Evolutionary conservation across 2,797 vertebrate genomes (phyloP).

Genomic region (Aulostomus chinensis): DNA sequence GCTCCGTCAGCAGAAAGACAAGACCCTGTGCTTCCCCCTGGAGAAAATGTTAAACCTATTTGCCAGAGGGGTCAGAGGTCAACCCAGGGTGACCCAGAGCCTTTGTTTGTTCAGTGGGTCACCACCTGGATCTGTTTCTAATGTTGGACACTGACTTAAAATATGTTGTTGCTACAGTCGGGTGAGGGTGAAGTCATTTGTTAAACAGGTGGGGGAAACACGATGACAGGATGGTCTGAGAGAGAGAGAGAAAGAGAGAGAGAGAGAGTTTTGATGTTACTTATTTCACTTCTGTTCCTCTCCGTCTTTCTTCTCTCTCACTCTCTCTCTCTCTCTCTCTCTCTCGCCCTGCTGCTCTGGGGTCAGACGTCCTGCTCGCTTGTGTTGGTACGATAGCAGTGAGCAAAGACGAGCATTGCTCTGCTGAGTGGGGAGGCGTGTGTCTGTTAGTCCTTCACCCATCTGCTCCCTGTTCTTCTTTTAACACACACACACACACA

Average conservation of each 20-base stretch:
- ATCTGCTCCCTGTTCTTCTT: constrained; percentile 9
- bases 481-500: constrained; percentile 1
- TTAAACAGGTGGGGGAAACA: constrained; percentile 55
- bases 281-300: too few species aligned
- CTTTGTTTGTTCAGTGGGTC: constrained; percentile 68
- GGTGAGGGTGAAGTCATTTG: constrained; percentile 28
- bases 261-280: too few species aligned
- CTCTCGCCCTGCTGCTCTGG: constrained; percentile 11
- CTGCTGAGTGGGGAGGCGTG: constrained; percentile 8
- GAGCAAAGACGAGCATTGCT: constrained; percentile 18
- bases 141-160: constrained; percentile 34
- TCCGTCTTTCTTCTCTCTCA: too few species aligned
- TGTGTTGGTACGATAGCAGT: not conserved
- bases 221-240: too few species aligned
- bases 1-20: constrained; percentile 16
- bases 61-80: constrained; percentile 54
- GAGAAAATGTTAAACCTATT: constrained; percentile 41
- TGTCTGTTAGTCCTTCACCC: not conserved
- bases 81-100: constrained; percentile 17
- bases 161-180: constrained; percentile 48
- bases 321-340: too few species aligned
- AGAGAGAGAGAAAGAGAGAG: too few species aligned
- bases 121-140: constrained; percentile 68
- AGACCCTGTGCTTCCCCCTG: constrained; percentile 11
- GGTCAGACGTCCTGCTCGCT: constrained; percentile 17